A percentile compares a stretch with the other conserved stretches of the same genome.
These are phyloP conservation scores for Aphyosemion australe DNA, from an alignment of 2,113 vertebrate species.

Conservation along the genomic window DNA sequence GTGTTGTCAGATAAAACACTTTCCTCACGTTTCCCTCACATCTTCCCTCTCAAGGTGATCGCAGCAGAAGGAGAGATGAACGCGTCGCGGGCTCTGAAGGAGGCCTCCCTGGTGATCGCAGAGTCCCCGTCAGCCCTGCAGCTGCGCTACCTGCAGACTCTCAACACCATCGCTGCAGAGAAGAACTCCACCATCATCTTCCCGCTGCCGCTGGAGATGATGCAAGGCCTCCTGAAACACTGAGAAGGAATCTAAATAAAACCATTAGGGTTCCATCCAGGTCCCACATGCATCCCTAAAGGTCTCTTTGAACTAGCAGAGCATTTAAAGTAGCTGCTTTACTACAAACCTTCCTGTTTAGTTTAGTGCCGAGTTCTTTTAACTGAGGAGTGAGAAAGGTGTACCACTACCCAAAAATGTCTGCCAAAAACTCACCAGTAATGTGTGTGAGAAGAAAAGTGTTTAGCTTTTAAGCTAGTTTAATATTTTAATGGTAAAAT, in stretches of 20 bases:
- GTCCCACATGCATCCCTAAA: neutral
- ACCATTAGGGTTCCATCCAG: neutral
- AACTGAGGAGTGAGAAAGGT: neutral
- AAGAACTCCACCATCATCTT: conserved; percentile 95
- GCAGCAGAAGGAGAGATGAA: conserved; percentile 93
- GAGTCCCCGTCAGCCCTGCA: conserved; percentile 91
- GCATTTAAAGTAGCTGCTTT: conserved; percentile 1
- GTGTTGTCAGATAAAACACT: neutral
- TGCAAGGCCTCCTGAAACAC: conserved; percentile 77
- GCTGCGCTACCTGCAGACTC: conserved; percentile 92
- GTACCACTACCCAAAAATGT: neutral
- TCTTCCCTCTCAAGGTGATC: conserved; percentile 81
- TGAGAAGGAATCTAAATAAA: neutral
- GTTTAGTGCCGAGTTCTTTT: too few relatives aligned
- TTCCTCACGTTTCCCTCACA: neutral
- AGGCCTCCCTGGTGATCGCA: conserved; percentile 89
- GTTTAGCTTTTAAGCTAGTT: too few relatives aligned
- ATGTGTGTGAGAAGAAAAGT: too few relatives aligned
- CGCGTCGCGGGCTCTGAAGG: conserved; percentile 88
- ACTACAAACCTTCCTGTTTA: neutral
- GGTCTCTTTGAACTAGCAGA: conserved; percentile 1
- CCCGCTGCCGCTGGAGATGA: conserved; percentile 89
- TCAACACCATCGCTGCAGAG: conserved; percentile 89
- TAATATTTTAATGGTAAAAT: too few relatives aligned
- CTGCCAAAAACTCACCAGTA: neutral